A percentile compares a stretch with the other conserved stretches of the same genome.
phyloP scores from a whole-genome alignment of 2,113 vertebrate genomes.

The Acinonyx jubatus region DNA sequence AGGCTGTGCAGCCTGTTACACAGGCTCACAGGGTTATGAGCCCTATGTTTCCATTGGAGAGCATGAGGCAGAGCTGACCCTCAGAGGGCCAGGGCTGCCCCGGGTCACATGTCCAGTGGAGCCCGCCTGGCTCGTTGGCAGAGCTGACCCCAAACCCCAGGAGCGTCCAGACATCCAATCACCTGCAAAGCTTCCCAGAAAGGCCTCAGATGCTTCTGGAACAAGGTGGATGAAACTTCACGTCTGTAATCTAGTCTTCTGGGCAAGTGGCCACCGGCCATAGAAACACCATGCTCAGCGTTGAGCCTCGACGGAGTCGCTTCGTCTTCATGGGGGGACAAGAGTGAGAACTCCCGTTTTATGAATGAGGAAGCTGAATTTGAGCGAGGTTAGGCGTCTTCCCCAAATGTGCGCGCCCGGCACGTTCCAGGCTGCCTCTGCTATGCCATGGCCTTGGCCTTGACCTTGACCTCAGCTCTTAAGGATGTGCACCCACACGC shows the following conservation, averaged over 20 bases:
- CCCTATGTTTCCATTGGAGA: background rate
- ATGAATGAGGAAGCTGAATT: accelerated
- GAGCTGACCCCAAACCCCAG: too few relatives aligned
- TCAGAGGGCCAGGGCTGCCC: accelerated
- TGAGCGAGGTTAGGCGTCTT: accelerated
- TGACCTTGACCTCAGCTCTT: background rate
- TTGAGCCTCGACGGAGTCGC: accelerated
- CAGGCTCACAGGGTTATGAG: background rate
- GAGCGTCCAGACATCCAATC: accelerated
- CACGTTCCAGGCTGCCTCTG: accelerated
- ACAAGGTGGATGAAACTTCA: accelerated
- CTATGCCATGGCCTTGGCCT: accelerated
- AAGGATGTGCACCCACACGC: accelerated
- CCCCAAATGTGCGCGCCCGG: accelerated
- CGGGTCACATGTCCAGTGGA: accelerated
- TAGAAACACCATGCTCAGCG: accelerated
- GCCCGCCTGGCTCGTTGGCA: accelerated
- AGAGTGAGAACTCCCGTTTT: background rate
- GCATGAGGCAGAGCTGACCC: background rate
- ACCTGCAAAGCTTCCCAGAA: background rate
- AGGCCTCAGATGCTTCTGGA: too few relatives aligned
- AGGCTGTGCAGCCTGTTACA: background rate
- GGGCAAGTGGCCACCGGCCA: accelerated
- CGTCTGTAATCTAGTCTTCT: accelerated
- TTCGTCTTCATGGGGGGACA: accelerated